Evolutionary conservation across 2,888 invertebrate species (phyloP).

Genomic region (Drosophila glabriapex): DNA sequence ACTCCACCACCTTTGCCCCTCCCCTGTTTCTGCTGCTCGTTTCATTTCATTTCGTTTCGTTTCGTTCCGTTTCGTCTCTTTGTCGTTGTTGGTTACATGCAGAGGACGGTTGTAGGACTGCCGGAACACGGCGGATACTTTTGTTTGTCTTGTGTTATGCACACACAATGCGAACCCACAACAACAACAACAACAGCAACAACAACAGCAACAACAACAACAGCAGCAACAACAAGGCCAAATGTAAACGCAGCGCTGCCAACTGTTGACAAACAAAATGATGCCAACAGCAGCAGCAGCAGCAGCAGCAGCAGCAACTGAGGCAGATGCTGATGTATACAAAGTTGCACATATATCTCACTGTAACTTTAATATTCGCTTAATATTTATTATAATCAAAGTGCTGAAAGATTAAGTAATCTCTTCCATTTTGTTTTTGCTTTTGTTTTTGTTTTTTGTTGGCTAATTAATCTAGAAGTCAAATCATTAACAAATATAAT

Average conservation of each 20-base stretch:
- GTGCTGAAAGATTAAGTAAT: not conserved
- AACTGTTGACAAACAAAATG: constrained; percentile 57
- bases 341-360: not conserved
- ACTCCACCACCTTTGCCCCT: not conserved
- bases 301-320: not conserved
- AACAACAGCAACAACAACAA: too few relatives aligned
- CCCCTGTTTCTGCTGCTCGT: constrained; percentile 2
- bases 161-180: constrained; percentile 34
- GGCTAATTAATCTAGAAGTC: not conserved
- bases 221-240: constrained; percentile 26
- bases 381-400: not conserved
- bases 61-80: constrained; percentile 22
- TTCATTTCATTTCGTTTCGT: constrained; percentile 33
- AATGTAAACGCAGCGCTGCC: constrained; percentile 36
- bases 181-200: constrained; percentile 7
- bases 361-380: constrained; percentile 20
- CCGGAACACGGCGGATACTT: constrained; percentile 34
- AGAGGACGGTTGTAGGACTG: constrained; percentile 38
- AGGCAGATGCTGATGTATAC: not conserved
- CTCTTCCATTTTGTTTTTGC: not conserved
- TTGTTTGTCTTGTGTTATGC: constrained; percentile 41
- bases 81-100: constrained; percentile 25
- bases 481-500: not conserved
- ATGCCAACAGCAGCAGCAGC: constrained; percentile 24
- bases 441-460: too few relatives aligned